Evolutionary conservation across 2,888 invertebrate genomes (phyloP).

Genomic region (Dasysyrphus albostriatus): DNA sequence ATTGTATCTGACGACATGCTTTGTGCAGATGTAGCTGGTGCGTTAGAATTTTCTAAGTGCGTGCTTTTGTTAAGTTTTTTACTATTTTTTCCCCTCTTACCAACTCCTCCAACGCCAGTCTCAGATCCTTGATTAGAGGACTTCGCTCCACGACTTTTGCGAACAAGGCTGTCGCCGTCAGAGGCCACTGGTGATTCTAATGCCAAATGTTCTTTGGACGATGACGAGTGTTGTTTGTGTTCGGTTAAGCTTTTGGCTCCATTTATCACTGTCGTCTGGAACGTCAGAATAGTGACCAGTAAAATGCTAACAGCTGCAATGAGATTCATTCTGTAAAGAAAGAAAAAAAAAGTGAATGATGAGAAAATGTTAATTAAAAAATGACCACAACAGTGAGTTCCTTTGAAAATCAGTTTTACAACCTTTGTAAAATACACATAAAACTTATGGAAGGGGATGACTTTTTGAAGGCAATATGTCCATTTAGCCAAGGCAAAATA

Average conservation of each 20-base stretch:
- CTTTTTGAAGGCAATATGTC: too few species aligned
- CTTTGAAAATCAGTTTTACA: conserved; percentile 35
- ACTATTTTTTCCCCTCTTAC: conserved; percentile 81
- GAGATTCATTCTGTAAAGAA: conserved; percentile 77
- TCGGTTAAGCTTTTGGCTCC: conserved; percentile 78
- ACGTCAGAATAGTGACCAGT: conserved; percentile 79
- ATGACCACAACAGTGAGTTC: neutral
- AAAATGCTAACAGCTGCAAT: conserved; percentile 77
- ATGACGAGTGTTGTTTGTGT: conserved; percentile 64
- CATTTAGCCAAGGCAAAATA: too few species aligned
- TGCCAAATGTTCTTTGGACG: conserved; percentile 72
- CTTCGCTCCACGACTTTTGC: conserved; percentile 79
- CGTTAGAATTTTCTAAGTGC: conserved; percentile 74
- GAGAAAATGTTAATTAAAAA: conserved; percentile 53
- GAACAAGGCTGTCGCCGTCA: conserved; percentile 78
- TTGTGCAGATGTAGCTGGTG: conserved; percentile 77
- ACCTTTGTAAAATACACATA: conserved; percentile 3
- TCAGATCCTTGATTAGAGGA: conserved; percentile 60
- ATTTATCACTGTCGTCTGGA: conserved; percentile 80
- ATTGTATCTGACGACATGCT: conserved; percentile 72
- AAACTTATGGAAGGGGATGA: too few species aligned
- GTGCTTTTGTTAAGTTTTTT: conserved; percentile 79
- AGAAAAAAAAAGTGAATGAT: conserved; percentile 25
- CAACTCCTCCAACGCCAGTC: conserved; percentile 75
- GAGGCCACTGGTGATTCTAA: conserved; percentile 76